Conservation (phyloP, 2,113 vertebrate species). For the Toxotes chatareus region DNA sequence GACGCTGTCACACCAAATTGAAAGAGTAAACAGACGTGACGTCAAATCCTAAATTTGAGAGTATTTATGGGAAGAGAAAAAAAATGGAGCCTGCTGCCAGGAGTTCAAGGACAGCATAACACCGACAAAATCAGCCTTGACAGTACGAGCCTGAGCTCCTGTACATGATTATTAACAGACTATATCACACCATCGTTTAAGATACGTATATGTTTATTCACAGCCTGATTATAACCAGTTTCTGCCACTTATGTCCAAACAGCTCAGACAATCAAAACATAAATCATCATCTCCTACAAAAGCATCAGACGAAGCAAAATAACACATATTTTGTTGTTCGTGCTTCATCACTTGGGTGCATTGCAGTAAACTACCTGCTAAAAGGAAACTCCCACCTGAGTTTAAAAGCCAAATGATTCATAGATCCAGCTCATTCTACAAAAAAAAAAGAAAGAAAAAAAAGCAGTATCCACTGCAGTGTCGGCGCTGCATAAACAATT, state of each 20-base stretch:
- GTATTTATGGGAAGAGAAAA: constrained; percentile 31
- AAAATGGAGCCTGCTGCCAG: constrained; percentile 40
- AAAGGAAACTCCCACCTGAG: constrained; percentile 6
- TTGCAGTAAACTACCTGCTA: background rate
- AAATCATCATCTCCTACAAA: background rate
- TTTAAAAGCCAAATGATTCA: constrained; percentile 48
- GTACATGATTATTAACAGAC: background rate
- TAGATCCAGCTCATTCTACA: background rate
- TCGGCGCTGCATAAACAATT: constrained; percentile 32
- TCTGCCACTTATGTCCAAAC: background rate
- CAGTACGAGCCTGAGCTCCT: constrained; percentile 9
- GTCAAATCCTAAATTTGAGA: constrained; percentile 71
- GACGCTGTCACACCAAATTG: constrained; percentile 64
- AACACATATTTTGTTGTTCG: background rate
- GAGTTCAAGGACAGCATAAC: constrained; percentile 51
- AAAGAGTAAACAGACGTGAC: constrained; percentile 77
- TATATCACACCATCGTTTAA: background rate
- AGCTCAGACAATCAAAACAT: background rate
- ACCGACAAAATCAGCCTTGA: constrained; percentile 18
- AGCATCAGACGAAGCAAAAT: background rate
- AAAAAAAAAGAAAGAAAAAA: background rate
- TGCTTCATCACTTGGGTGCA: background rate
- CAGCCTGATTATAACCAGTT: background rate
- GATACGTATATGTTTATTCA: background rate
- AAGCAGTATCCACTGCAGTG: constrained; percentile 18